Base-by-base conservation (phyloP, 2,113 vertebrate species). In the Lepus americanus region DNA sequence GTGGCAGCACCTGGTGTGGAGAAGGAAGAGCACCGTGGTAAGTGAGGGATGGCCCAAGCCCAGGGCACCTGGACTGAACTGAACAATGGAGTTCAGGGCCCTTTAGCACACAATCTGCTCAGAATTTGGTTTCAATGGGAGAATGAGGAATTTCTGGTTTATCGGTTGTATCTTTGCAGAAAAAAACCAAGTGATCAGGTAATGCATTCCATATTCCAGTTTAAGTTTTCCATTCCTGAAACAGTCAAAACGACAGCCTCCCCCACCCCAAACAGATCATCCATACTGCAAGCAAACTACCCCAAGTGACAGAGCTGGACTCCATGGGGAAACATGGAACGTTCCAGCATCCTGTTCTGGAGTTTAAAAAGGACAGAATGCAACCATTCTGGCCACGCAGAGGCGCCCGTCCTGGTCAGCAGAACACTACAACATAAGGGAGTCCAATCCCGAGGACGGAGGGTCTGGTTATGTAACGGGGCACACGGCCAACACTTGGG, bases 301-400 rank as follows among this genome's bases (percentile, higher is more conserved):
- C 55, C 0, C 9, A 49, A 23, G 16, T 12, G 27, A 78, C 5
- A 16, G 44, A 39, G 22, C 31, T 31, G 49, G 64, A 49, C 20
- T 6, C 31, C 2, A 1, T 0, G 1, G 9, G 11, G 31, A n/a
- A 44, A 6, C 1, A 6, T 1, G 13, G 6, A 25, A 12, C 1
- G 1, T 27, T 31, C 7, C 5, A 59, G 22, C 1, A 29, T 14
- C 9, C 36, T 76, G 69, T 44, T 63, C 31, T 25, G 33, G 29
- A 69, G 49, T 63, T 44, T 16, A 7, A 13, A 31, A 86, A 51
- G 55, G 55, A 77, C 0, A 9, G 3, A 53, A 53, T 1, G 29
- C 59, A 23, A 9, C 64, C 63, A 72, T 9, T 27, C 1, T 9
- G 10, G 23, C 23, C 74, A 20, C 76, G 31, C 59, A n/a, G 22